Conservation (phyloP, 1,140 invertebrate genomes). For the Leptopilina boulardi region DNA sequence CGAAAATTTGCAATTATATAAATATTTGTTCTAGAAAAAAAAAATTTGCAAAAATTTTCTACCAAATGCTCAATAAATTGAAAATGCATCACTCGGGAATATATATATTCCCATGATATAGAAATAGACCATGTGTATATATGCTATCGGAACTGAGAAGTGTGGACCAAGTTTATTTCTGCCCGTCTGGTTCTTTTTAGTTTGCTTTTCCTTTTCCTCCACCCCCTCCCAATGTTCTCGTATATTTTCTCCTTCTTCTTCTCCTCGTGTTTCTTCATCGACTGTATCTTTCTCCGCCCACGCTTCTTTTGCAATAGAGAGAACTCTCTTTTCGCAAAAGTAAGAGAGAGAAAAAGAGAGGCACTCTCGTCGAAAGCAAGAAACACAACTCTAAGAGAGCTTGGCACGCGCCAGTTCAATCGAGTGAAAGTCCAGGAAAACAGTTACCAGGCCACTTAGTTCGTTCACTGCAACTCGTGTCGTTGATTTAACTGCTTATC, state of each 20-base stretch:
- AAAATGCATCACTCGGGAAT: too few relatives aligned
- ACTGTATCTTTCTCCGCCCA: conserved; percentile 34
- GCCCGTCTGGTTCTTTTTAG: conserved; percentile 13
- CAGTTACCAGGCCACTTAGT: conserved; percentile 44
- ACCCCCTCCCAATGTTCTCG: too few relatives aligned
- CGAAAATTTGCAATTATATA: too few relatives aligned
- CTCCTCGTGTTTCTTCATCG: conserved; percentile 31
- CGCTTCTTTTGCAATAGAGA: conserved; percentile 42
- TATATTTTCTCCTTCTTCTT: conserved; percentile 10
- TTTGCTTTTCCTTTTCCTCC: neutral
- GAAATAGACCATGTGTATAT: neutral
- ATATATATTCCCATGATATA: neutral
- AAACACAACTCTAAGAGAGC: conserved; percentile 51
- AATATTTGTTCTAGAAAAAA: too few relatives aligned
- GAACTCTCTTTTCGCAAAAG: conserved; percentile 45
- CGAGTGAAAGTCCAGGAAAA: conserved; percentile 58
- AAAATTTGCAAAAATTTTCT: too few relatives aligned
- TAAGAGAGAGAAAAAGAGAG: conserved; percentile 52
- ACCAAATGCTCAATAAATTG: too few relatives aligned
- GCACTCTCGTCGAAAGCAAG: conserved; percentile 56
- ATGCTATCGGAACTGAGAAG: neutral
- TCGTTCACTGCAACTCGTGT: conserved; percentile 40
- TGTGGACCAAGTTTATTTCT: conserved; percentile 13
- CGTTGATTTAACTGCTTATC: conserved; percentile 45
- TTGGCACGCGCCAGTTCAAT: conserved; percentile 55